These are phyloP conservation scores for Dromas ardeola DNA, from an alignment of 2,113 vertebrate genomes.

Conservation along the genomic window DNA sequence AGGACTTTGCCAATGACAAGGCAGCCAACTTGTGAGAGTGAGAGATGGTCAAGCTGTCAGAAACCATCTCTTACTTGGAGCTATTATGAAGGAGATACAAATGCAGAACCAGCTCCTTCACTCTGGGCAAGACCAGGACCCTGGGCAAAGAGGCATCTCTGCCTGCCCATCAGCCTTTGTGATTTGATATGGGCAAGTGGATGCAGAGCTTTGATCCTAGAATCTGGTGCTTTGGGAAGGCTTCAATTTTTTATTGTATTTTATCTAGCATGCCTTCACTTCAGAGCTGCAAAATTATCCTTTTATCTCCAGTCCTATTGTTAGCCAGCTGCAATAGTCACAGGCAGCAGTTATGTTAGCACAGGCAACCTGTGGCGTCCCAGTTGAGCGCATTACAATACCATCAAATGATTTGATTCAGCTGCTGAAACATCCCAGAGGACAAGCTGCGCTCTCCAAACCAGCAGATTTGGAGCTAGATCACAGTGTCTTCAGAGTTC, in stretches of 20 bases:
- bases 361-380: not conserved
- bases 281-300: not conserved
- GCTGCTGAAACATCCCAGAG: not conserved
- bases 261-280: not conserved
- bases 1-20: constrained; percentile 30
- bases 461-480: not conserved
- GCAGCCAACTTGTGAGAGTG: constrained; percentile 30
- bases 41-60: constrained; percentile 38
- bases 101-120: not conserved
- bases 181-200: not conserved
- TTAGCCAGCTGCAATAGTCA: not conserved
- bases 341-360: not conserved
- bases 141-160: not conserved
- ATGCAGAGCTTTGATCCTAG: not conserved
- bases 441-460: not conserved
- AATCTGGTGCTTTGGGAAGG: not conserved
- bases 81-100: not conserved
- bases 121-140: not conserved
- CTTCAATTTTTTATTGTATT: not conserved
- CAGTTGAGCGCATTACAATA: not conserved
- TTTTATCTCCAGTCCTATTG: not conserved
- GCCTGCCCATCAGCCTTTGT: not conserved
- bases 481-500: not conserved
- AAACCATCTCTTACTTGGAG: not conserved
- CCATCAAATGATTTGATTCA: not conserved